Evolutionary conservation across 2,113 vertebrate species (phyloP).

Genomic region (Nettapus auritus): DNA sequence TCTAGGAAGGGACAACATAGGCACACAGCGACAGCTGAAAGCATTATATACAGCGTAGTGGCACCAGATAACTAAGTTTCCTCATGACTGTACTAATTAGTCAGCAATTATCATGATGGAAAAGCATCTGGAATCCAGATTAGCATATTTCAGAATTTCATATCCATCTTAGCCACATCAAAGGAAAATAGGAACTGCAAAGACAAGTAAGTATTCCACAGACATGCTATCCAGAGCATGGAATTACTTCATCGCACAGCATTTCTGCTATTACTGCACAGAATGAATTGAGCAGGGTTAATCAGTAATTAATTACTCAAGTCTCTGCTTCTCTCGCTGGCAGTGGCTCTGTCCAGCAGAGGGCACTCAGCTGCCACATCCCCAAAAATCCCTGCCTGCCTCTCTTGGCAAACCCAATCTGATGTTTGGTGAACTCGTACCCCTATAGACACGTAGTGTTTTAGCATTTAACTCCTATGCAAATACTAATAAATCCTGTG

Average conservation of each 20-base stretch:
- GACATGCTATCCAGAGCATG: accelerated
- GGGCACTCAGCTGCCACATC: slow-evolving; percentile 6
- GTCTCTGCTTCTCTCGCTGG: accelerated
- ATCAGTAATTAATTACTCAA: neutral
- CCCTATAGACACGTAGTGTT: neutral
- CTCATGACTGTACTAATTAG: neutral
- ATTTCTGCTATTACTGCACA: neutral
- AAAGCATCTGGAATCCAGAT: neutral
- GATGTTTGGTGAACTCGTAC: accelerated
- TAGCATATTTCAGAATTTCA: neutral
- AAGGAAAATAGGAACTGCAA: neutral
- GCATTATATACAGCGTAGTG: neutral
- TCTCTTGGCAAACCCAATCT: accelerated
- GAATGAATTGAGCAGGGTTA: neutral
- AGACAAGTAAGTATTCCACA: neutral
- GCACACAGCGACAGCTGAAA: neutral
- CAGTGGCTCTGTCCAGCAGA: neutral
- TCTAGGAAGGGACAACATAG: neutral
- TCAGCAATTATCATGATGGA: neutral
- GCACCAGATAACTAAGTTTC: neutral
- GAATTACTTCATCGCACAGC: neutral
- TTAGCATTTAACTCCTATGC: neutral
- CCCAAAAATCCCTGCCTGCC: neutral
- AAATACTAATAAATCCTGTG: neutral
- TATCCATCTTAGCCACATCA: neutral